phyloP scores from a whole-genome alignment of 2,113 vertebrate genomes.

The Anser cygnoides region DNA sequence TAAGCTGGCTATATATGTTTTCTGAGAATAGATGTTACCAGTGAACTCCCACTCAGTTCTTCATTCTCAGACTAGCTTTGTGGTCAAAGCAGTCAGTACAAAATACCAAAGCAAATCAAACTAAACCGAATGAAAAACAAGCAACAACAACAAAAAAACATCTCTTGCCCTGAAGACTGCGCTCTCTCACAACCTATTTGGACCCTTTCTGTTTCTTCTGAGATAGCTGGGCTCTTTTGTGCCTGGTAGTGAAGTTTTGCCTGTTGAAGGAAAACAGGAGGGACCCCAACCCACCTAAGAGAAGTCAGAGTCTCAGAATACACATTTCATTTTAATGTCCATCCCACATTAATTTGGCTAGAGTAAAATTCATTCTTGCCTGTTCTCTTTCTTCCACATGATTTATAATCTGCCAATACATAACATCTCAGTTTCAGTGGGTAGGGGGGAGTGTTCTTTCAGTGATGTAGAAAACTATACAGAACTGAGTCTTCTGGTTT shows the following conservation, averaged over 20 bases:
- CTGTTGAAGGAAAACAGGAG: background rate
- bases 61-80: background rate
- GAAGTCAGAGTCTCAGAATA: background rate
- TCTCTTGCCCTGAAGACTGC: background rate
- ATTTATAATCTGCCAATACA: background rate
- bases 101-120: too few species aligned
- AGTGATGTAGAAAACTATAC: background rate
- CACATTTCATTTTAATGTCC: background rate
- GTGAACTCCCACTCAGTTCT: accelerated
- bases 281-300: background rate
- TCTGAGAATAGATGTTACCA: background rate
- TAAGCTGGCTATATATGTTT: background rate
- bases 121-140: background rate
- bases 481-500: background rate
- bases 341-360: background rate
- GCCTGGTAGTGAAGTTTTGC: background rate
- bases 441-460: background rate
- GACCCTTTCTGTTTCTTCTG: background rate
- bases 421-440: background rate
- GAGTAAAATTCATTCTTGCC: background rate
- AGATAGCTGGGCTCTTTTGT: background rate
- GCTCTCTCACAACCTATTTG: background rate
- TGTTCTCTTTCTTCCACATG: background rate
- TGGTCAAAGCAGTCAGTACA: background rate
- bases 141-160: background rate